Evolutionary conservation across 2,797 vertebrate genomes (phyloP).

Genomic region (Botia kubotai): DNA sequence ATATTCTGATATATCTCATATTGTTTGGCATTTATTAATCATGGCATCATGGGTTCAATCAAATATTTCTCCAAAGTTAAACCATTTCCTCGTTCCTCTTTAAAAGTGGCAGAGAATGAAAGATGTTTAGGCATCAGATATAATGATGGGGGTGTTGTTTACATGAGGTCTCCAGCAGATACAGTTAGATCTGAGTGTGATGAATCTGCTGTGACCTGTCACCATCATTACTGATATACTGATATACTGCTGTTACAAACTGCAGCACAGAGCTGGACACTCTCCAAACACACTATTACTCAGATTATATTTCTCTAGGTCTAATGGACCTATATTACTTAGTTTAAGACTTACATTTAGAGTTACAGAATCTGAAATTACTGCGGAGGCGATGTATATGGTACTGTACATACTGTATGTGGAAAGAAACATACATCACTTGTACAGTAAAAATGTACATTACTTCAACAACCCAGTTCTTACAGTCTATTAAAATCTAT

Average conservation of each 20-base stretch:
- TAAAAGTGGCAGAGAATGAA: too few species aligned
- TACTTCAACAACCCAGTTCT: too few species aligned
- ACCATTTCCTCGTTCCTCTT: too few species aligned
- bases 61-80: neutral
- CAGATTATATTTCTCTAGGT: constrained; percentile 63
- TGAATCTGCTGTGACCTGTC: neutral
- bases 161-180: neutral
- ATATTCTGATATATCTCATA: too few species aligned
- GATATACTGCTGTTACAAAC: constrained; percentile 1
- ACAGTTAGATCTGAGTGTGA: neutral
- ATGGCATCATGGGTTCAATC: too few species aligned
- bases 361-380: neutral
- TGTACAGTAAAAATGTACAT: too few species aligned
- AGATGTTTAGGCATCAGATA: neutral
- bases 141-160: neutral
- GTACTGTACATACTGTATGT: neutral
- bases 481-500: neutral
- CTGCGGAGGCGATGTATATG: neutral
- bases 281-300: constrained; percentile 39
- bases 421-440: too few species aligned
- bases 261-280: neutral
- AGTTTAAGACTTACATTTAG: too few species aligned
- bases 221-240: constrained; percentile 10
- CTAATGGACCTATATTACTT: constrained; percentile 53
- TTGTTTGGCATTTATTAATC: too few species aligned